A percentile compares a stretch with the other conserved stretches of the same genome.
Conservation (phyloP, 1,140 invertebrate species). For the Papilio helenus region DNA sequence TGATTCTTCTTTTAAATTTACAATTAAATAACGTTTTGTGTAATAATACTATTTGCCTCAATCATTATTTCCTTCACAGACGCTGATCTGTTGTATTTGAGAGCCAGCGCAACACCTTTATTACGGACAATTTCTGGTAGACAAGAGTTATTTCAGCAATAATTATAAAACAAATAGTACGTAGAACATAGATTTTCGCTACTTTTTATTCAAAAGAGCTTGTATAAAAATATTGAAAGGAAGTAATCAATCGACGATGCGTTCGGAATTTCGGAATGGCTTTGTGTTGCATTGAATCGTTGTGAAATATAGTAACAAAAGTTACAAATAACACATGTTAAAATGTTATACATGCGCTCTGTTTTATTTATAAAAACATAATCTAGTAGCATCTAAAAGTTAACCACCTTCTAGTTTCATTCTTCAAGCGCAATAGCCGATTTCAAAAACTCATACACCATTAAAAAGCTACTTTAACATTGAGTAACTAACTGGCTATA, state of each 20-base stretch:
- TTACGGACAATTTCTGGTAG: neutral
- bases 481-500: too few relatives aligned
- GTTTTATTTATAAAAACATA: neutral
- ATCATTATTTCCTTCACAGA: neutral
- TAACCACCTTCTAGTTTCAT: neutral
- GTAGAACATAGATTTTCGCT: neutral
- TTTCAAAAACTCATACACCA: neutral
- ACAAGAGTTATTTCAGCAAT: neutral
- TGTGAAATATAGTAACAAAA: neutral
- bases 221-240: neutral
- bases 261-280: neutral
- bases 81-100: neutral
- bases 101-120: neutral
- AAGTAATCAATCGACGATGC: slow-evolving; percentile 11
- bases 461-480: too few relatives aligned
- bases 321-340: neutral
- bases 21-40: neutral
- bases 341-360: neutral
- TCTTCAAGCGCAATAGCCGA: neutral
- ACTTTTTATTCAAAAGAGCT: neutral
- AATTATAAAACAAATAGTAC: neutral
- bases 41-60: neutral
- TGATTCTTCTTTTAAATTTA: neutral
- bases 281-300: neutral
- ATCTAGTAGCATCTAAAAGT: neutral